A percentile compares a stretch with the other conserved stretches of the same genome.
phyloP scores from a whole-genome alignment of 2,113 vertebrate genomes.

The Bubo bubo region DNA sequence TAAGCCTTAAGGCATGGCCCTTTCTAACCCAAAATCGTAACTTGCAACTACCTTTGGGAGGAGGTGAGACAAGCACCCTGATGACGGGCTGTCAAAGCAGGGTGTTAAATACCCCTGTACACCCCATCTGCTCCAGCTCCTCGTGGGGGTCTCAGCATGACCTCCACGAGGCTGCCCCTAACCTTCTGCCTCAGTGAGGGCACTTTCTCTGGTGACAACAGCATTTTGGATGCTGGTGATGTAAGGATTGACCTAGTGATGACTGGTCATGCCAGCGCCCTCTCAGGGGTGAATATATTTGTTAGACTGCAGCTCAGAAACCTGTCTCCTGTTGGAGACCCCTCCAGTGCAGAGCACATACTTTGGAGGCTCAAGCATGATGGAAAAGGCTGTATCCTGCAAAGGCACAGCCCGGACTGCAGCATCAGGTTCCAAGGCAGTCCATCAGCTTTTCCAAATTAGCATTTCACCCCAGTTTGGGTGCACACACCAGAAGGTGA shows the following conservation, averaged over 20 bases:
- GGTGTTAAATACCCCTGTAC: background rate
- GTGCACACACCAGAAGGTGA: background rate
- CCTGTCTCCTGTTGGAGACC: background rate
- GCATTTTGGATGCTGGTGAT: background rate
- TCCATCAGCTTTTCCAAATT: background rate
- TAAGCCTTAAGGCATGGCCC: background rate
- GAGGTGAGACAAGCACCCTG: background rate
- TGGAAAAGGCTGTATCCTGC: background rate
- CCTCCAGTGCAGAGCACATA: rapidly evolving
- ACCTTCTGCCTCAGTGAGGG: background rate
- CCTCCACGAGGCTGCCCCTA: background rate
- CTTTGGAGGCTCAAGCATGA: background rate
- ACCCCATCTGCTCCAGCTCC: background rate
- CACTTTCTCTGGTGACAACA: background rate
- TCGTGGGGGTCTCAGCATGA: background rate
- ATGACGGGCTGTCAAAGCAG: rapidly evolving
- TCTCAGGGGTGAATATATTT: background rate
- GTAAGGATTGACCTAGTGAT: background rate
- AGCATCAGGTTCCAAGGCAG: background rate
- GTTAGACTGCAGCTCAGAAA: background rate
- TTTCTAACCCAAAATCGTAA: background rate
- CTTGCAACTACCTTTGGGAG: background rate
- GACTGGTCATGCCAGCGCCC: background rate
- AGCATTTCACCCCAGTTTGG: rapidly evolving
- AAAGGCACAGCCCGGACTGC: background rate